Conservation (phyloP, 2,113 vertebrate species). For the Haplochromis vanheusdeni region DNA sequence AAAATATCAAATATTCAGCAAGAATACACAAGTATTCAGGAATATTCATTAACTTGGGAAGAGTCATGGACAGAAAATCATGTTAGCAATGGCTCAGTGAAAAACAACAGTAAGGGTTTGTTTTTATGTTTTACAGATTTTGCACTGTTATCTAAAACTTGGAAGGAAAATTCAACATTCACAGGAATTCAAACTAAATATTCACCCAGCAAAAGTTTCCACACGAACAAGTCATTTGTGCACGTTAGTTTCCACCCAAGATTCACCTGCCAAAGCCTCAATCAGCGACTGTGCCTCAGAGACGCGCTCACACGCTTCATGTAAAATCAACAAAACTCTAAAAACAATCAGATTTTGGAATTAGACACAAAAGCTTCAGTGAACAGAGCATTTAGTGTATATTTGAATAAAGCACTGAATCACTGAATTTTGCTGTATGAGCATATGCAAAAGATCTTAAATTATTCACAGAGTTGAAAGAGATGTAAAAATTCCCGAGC, state of each 20-base stretch:
- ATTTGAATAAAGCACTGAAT: not conserved
- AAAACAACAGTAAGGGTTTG: rapidly evolving
- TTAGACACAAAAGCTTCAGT: not conserved
- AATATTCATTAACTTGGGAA: not conserved
- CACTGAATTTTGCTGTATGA: not conserved
- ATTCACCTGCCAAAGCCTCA: not conserved
- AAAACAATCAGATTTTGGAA: not conserved
- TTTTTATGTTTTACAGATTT: not conserved
- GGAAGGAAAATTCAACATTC: not conserved
- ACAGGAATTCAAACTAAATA: not conserved
- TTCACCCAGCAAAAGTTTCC: not conserved
- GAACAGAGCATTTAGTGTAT: not conserved
- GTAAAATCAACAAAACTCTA: not conserved
- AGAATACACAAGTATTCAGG: not conserved
- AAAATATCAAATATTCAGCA: not conserved
- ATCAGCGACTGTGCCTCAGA: not conserved
- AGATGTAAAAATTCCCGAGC: not conserved
- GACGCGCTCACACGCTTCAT: not conserved
- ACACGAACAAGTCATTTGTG: not conserved
- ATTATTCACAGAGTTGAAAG: not conserved
- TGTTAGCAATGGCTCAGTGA: not conserved
- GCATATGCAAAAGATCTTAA: not conserved
- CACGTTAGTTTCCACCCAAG: not conserved
- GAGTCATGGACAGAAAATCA: not conserved
- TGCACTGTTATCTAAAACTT: not conserved